phyloP scores from a whole-genome alignment of 2,888 invertebrate species.

The Alentia gelatinosa region DNA sequence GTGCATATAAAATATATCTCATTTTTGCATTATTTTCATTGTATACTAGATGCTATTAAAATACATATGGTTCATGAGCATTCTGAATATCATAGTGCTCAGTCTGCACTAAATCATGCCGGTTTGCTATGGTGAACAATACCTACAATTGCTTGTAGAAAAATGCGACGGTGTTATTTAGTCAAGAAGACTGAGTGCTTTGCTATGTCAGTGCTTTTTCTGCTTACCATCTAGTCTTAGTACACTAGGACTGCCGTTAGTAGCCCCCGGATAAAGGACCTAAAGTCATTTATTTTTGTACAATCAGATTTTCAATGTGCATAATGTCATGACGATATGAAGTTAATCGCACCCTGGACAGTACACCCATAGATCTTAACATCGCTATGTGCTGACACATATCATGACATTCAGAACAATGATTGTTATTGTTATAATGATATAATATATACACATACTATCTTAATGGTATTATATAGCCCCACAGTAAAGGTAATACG shows the following conservation, averaged over 20 bases:
- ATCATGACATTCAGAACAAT: background rate
- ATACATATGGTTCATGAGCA: background rate
- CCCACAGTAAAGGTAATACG: slow-evolving; percentile 28
- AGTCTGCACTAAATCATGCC: too few relatives aligned
- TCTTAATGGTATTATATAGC: background rate
- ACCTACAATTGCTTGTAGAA: too few relatives aligned
- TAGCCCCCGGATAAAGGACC: background rate
- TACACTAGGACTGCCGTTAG: background rate
- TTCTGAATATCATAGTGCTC: too few relatives aligned
- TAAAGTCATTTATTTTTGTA: slow-evolving; percentile 37
- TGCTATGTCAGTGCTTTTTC: background rate
- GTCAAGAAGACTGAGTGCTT: too few relatives aligned
- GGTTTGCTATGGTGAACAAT: too few relatives aligned
- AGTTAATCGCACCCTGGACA: background rate
- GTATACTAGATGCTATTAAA: background rate
- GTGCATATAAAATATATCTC: background rate
- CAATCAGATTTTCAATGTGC: background rate
- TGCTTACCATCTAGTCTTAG: background rate
- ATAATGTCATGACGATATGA: background rate
- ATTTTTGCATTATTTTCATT: background rate
- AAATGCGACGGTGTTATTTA: too few relatives aligned
- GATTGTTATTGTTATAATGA: background rate
- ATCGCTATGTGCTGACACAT: background rate
- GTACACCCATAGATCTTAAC: background rate
- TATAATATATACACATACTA: background rate